Evolutionary conservation across 2,113 vertebrate species (phyloP).

Genomic region (Crotalus viridis): DNA sequence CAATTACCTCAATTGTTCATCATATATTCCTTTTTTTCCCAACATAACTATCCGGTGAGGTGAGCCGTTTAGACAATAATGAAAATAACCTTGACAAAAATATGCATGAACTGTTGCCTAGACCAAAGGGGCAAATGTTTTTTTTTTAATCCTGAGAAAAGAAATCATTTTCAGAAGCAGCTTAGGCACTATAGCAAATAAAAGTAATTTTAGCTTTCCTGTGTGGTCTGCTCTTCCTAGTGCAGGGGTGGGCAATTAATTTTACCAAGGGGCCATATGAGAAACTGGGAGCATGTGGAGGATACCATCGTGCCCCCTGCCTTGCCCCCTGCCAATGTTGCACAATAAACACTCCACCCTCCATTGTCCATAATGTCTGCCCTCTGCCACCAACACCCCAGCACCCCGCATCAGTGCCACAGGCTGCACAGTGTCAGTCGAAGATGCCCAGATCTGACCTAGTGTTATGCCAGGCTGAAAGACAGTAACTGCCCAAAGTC

Average conservation of each 20-base stretch:
- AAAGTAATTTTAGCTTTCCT: background rate
- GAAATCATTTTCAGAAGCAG: background rate
- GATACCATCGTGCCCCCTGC: no score
- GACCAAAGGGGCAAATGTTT: background rate
- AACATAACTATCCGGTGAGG: background rate
- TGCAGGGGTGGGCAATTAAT: background rate
- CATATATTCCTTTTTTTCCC: background rate
- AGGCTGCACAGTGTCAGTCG: background rate
- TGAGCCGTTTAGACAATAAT: background rate
- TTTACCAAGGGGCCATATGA: background rate
- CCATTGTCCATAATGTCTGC: no score
- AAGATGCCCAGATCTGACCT: background rate
- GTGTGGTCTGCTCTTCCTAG: background rate
- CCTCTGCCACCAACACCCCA: background rate
- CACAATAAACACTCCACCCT: background rate
- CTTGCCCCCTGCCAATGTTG: background rate
- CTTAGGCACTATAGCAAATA: background rate
- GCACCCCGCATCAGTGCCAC: background rate
- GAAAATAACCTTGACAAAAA: background rate
- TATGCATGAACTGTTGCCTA: background rate
- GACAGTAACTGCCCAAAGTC: background rate
- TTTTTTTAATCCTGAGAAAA: background rate
- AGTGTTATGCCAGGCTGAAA: background rate
- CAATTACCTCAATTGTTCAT: background rate
- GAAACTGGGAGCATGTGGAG: no score